Evolutionary conservation across 2,797 vertebrate genomes (phyloP), one percentile per base, ranked within the genome.

Genomic region (Pygocentrus nattereri): DNA sequence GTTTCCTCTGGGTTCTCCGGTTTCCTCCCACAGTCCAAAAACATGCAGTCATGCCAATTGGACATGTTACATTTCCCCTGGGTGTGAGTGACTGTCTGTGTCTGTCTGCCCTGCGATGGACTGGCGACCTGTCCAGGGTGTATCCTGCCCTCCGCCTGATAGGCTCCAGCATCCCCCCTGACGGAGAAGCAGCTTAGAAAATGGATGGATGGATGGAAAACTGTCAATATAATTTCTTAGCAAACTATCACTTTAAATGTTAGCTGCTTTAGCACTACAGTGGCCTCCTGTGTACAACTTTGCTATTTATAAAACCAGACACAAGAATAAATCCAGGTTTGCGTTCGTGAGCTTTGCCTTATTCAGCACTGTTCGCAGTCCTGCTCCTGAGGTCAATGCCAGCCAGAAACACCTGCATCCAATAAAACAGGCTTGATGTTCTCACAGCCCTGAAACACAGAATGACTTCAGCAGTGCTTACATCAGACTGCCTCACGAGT

Each of bases 331-430:
- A 49, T 34, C 52, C 76, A 69, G 30, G 21, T 74, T 74, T 64
- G 30, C 19, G 19, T 58, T 82, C 82, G 78, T 54, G 72, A 87
- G 79, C 78, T 78, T 79, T 70, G 59, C 70, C 52, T 72, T 83
- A 78, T 77, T 81, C 78, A 84, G 76, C 72, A 67, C 78, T 30
- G 56, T 50, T n/a, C 15, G 61, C 44, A 41, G 49, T 25, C 23
- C 30, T 47, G 54, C 58, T 2, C 7, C 16, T 7, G 18, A 47
- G 38, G 50, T 56, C 78, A 38, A 16, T 31, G 23, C 74, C 80
- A 50, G 64, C 72, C 49, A 21, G 64, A 88, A 86, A 82, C 89
- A 91, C 88, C 88, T 89, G 88, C 83, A 88, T 49, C 80, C 80
- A 86, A 90, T 89, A 88, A 92, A 90, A 65, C 82, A n/a, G 50